Base-by-base conservation (phyloP, 2,113 vertebrate species). In the Psittacus erithacus region DNA sequence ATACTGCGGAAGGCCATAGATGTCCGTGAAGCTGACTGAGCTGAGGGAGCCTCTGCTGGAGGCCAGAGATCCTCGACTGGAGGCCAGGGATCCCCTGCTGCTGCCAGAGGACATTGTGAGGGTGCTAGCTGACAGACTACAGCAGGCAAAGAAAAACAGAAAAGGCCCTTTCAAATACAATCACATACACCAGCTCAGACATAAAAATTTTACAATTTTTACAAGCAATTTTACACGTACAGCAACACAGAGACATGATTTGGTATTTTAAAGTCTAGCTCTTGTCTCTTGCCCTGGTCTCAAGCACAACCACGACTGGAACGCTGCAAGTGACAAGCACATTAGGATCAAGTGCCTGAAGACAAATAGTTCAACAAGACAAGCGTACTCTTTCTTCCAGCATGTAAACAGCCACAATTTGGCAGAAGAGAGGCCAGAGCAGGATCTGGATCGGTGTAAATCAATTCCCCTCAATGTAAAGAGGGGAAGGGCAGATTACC, bases 41-140 rank as follows among this genome's bases (percentile, higher is more conserved):
- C 99, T 99, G 68, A 99, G 98, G 20, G 99, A 99, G 38, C 99
- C 99, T 11, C 99, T 97, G 98, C 99, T 99, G 92, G 99, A 99
- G 8, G 99, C 98, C 90, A 99, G 96, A 1, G 99, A 99, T 59
- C 99, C 99, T 7, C 99, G 98, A 55, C 99, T 99, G 73, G 99
- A 99, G 46, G 99, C 99, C 73, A 99, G 94, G 29, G 99, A 99
- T 31, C 99, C 99, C 3, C 99, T 98, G 91, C 99, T 99, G 97
- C 99, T 99, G 94, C 99, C 99, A 79, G 99, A 99, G 31, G 99
- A 99, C 97, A 99, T 97, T 0, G 99, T 99, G 96, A 99, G 98
- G 43, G 98, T 99, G 94, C 99, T 99, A 94, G 99, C 99, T 0
- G 99, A 99, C 92, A 99, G 97, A 95, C 99, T 99, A 91, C 3